A percentile compares a stretch with the other conserved stretches of the same genome.
Evolutionary conservation across 2,113 vertebrate species (phyloP).

Genomic region (Redunca redunca): DNA sequence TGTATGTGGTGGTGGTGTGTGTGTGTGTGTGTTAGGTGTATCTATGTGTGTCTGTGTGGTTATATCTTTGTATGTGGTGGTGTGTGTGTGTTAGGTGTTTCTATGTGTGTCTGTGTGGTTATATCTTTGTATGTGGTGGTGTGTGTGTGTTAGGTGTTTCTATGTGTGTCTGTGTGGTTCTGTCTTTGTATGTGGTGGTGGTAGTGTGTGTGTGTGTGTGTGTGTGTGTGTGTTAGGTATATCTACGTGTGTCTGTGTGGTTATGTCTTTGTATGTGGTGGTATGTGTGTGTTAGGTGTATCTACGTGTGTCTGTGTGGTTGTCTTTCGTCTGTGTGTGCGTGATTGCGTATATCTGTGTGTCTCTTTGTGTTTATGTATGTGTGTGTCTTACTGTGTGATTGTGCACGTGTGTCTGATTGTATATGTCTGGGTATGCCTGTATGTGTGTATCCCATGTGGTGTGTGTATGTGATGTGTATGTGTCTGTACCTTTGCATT

Average conservation of each 20-base stretch:
- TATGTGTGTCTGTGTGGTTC: background rate
- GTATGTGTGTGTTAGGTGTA: background rate
- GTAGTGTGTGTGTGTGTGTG: background rate
- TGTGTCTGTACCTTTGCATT: too few relatives aligned
- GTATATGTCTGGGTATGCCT: background rate
- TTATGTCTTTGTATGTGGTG: background rate
- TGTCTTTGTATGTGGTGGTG: background rate
- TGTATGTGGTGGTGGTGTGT: background rate
- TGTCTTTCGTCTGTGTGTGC: background rate
- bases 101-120: background rate
- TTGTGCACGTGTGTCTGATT: background rate
- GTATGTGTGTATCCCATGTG: background rate
- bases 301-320: background rate
- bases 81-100: background rate
- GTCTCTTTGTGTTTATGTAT: background rate
- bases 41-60: background rate
- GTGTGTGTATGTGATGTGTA: background rate
- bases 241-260: background rate
- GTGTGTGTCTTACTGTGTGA: background rate
- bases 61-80: background rate
- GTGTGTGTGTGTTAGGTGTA: background rate
- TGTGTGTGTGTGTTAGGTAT: background rate
- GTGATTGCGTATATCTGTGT: background rate
- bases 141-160: background rate
- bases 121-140: background rate